Evolutionary conservation across 2,113 vertebrate genomes (phyloP).

Genomic region (Illadopsis cleaveri): DNA sequence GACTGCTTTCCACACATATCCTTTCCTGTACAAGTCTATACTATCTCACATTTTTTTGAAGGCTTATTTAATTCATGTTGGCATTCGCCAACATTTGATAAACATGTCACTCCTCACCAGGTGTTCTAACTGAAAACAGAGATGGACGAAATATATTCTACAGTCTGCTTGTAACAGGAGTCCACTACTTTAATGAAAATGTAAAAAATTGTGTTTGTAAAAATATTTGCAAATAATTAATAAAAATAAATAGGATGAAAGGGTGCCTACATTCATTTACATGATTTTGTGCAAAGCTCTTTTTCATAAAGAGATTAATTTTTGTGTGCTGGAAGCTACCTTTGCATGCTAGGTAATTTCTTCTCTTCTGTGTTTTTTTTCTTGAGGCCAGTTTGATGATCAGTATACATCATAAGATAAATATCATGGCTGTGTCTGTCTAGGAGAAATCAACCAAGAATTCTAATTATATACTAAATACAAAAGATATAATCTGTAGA

Average conservation of each 20-base stretch:
- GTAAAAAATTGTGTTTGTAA: slow-evolving; percentile 7
- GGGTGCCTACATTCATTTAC: background rate
- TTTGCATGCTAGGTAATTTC: slow-evolving; percentile 28
- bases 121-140: slow-evolving; percentile 67
- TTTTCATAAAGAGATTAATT: background rate
- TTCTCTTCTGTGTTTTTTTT: background rate
- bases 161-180: slow-evolving; percentile 1
- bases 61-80: slow-evolving; percentile 74
- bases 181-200: slow-evolving; percentile 34
- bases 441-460: slow-evolving; percentile 47
- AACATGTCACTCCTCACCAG: slow-evolving; percentile 72
- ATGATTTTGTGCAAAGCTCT: background rate
- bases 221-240: slow-evolving; percentile 35
- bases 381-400: background rate
- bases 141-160: background rate
- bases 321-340: background rate
- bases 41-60: slow-evolving; percentile 65
- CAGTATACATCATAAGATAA: background rate
- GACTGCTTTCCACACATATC: slow-evolving; percentile 35
- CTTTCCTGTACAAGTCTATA: slow-evolving; percentile 37
- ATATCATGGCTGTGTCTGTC: background rate
- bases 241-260: slow-evolving; percentile 51
- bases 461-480: slow-evolving; percentile 53
- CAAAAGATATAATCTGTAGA: slow-evolving; percentile 79
- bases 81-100: slow-evolving; percentile 74